Conservation (phyloP, 1,140 invertebrate genomes). For the Meloidogyne hapla region DNA sequence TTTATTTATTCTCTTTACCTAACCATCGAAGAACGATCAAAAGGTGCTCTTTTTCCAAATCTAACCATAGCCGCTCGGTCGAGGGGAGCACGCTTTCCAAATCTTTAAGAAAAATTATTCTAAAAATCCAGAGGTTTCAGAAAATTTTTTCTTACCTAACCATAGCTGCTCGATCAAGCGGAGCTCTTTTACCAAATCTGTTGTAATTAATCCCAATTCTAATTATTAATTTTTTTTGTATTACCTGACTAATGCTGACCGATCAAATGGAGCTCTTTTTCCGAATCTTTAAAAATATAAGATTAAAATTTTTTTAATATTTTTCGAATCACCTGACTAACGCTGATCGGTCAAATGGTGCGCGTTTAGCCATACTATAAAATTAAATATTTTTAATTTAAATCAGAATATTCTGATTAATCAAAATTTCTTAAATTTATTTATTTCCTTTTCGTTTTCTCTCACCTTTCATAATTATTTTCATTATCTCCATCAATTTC, state of each 20-base stretch:
- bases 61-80: background rate
- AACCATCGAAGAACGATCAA: constrained; percentile 20
- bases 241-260: constrained; percentile 17
- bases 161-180: background rate
- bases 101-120: no score
- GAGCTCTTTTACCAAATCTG: background rate
- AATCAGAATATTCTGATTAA: background rate
- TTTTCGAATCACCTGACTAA: constrained; percentile 16
- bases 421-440: background rate
- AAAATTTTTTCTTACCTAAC: background rate
- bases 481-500: background rate
- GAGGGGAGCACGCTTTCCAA: background rate
- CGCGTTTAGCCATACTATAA: constrained; percentile 19
- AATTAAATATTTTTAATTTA: background rate
- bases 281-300: constrained; percentile 18
- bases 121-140: background rate
- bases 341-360: constrained; percentile 23
- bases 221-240: background rate
- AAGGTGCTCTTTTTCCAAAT: constrained; percentile 24
- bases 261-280: constrained; percentile 24
- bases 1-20: constrained; percentile 1
- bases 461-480: background rate
- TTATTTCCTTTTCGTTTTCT: background rate
- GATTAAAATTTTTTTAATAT: background rate
- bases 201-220: background rate